Base-by-base conservation (phyloP, 2,797 vertebrate genomes). In the Danionella dracula region DNA sequence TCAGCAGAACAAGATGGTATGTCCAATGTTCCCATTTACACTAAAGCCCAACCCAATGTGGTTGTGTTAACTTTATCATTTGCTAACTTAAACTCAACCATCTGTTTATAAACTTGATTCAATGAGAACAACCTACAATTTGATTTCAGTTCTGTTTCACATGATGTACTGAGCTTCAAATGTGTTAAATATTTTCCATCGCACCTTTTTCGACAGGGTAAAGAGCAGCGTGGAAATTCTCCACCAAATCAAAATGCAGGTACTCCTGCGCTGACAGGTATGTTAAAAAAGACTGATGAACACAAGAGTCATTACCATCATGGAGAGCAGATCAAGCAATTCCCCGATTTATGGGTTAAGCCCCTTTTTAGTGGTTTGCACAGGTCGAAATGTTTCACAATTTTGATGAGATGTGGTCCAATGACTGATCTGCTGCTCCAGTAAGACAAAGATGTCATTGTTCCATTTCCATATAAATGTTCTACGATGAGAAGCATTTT, bases 181-280 rank as follows among this genome's bases (percentile, higher is more conserved):
- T 15, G 5, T 31, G 27, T 49, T 42, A 83, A 93, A 15, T 63
- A 8, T n/a, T 13, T 41, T 23, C 23, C 20, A 59, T 68, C 79
- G n/a, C n/a, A n/a, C n/a, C n/a, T n/a, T 75, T 74, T 57, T 72
- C 48, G 78, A 71, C 85, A 96, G 93, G 91, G 84, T 76, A 93
- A 94, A 78, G 88, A 99, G 81, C 94, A 91, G 87, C 92, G 90
- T 73, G 94, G 86, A 73, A 94, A 93, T 87, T 93, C 92, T 78
- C 83, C 91, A 10, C 89, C 91, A 46, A 93, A 86, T 83, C 90
- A 90, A 82, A 91, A 92, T 89, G 87, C 91, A 90, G 92, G 92
- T 92, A 90, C 89, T 82, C 80, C 91, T 66, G 87, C 89, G 62
- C 85, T 88, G 80, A 78, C 92, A 82, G 95, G 95, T 96, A 83